Evolutionary conservation across 2,888 invertebrate species (phyloP).

Genomic region (Luperina testacea): DNA sequence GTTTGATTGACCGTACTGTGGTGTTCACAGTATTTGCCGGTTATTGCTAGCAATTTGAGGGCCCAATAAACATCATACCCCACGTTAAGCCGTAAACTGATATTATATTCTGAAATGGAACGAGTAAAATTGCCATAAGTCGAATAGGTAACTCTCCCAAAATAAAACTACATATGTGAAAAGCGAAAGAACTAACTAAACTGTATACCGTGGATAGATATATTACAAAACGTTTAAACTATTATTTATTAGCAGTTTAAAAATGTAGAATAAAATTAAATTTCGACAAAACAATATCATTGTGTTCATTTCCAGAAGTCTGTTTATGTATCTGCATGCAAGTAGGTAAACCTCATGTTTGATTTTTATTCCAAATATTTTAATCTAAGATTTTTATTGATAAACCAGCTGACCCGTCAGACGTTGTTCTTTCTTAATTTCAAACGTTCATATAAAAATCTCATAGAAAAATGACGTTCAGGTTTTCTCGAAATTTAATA

Average conservation of each 20-base stretch:
- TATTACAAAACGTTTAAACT: not conserved
- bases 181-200: not conserved
- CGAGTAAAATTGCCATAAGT: conserved; percentile 10
- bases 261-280: not conserved
- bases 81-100: conserved; percentile 12
- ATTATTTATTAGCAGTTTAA: not conserved
- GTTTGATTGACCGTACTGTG: conserved; percentile 24
- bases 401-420: not conserved
- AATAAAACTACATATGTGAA: not conserved
- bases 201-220: not conserved
- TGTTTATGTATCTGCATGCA: not conserved
- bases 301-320: not conserved
- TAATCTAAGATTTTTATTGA: not conserved
- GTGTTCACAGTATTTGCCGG: conserved; percentile 32
- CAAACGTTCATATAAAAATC: not conserved
- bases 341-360: not conserved
- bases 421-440: not conserved
- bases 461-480: no score
- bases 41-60: conserved; percentile 17
- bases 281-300: not conserved
- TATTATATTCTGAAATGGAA: conserved; percentile 25
- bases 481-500: no score
- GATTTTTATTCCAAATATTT: not conserved
- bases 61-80: conserved; percentile 22
- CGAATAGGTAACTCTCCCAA: not conserved